phyloP scores from a whole-genome alignment of 2,113 vertebrate genomes.

The Hippocampus zosterae region DNA sequence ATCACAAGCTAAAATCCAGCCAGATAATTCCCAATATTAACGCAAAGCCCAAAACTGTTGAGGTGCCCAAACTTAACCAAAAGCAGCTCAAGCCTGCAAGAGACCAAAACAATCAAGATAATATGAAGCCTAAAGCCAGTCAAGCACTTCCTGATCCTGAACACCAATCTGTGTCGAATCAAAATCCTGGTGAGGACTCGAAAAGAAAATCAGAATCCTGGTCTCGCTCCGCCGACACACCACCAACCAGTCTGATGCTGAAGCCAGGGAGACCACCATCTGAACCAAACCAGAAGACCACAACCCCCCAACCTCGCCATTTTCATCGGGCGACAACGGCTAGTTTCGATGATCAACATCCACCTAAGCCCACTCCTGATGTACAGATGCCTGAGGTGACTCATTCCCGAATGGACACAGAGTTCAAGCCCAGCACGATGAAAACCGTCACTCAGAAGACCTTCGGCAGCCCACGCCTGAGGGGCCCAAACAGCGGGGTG shows the following conservation, averaged over 20 bases:
- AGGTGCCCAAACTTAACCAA: conserved; percentile 13
- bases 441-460: conserved; percentile 35
- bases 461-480: conserved; percentile 6
- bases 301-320: conserved; percentile 19
- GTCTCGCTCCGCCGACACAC: conserved; percentile 4
- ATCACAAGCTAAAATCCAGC: conserved; percentile 22
- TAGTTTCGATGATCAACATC: conserved; percentile 11
- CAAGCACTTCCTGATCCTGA: conserved; percentile 6
- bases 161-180: conserved; percentile 5
- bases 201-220: conserved; percentile 21
- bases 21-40: conserved; percentile 16
- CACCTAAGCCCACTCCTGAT: conserved; percentile 24
- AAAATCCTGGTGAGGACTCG: conserved; percentile 11
- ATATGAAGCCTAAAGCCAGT: conserved; percentile 22
- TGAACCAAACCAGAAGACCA: conserved; percentile 27
- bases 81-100: conserved; percentile 11
- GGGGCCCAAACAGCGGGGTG: conserved; percentile 36
- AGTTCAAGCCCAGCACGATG: conserved; percentile 20
- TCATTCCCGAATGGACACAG: conserved; percentile 23
- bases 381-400: conserved; percentile 16
- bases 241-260: conserved; percentile 9
- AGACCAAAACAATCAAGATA: conserved; percentile 25
- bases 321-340: conserved; percentile 17
- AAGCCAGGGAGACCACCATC: conserved; percentile 31
- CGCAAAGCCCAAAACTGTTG: conserved; percentile 19